phyloP scores from a whole-genome alignment of 2,888 invertebrate species.

The Phasia obesa region DNA sequence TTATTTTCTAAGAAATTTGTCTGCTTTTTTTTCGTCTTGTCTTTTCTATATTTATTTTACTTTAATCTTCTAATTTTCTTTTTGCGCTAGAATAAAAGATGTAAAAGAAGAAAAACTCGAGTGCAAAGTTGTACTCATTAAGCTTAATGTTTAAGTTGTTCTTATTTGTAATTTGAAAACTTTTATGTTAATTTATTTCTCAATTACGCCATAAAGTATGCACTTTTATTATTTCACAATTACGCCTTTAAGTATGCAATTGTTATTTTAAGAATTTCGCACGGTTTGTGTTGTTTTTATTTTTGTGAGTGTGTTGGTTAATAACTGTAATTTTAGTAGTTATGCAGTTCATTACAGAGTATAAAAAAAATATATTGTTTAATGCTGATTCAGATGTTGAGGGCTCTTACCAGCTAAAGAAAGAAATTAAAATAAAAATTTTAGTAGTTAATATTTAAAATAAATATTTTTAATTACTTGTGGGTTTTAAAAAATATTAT shows the following conservation, averaged over 20 bases:
- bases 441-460: too few species aligned
- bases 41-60: not conserved
- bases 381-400: not conserved
- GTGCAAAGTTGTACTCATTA: constrained; percentile 51
- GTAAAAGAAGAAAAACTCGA: not conserved
- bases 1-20: constrained; percentile 8
- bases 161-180: constrained; percentile 9
- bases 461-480: too few species aligned
- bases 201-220: constrained; percentile 61
- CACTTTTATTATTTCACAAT: constrained; percentile 52
- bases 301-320: constrained; percentile 18
- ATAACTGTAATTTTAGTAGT: constrained; percentile 2
- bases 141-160: constrained; percentile 25
- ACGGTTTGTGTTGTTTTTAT: constrained; percentile 28
- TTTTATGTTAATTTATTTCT: constrained; percentile 48
- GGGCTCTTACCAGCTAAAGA: too few species aligned
- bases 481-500: too few species aligned
- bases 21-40: constrained; percentile 7
- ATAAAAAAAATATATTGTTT: not conserved
- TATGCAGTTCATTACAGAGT: not conserved
- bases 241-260: constrained; percentile 54
- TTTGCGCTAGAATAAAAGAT: not conserved
- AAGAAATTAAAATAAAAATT: too few species aligned
- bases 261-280: constrained; percentile 41
- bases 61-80: constrained; percentile 49